Evolutionary conservation across 1,140 invertebrate species (phyloP).

Genomic region (Eupeodes corollae): DNA sequence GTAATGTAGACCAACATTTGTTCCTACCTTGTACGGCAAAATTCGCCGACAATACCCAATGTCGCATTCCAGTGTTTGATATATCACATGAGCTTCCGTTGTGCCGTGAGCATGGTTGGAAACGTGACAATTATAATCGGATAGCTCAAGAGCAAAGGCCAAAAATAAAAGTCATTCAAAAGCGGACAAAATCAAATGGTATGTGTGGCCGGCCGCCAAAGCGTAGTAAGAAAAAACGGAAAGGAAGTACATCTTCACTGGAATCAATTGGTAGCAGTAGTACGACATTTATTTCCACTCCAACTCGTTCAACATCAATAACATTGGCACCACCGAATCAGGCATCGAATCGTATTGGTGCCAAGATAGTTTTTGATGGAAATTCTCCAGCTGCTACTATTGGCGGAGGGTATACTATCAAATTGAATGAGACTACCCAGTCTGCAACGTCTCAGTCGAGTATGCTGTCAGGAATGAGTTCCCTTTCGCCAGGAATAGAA

Average conservation of each 20-base stretch:
- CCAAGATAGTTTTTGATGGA: background rate
- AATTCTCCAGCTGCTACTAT: conserved; percentile 6
- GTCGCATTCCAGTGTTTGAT: conserved; percentile 77
- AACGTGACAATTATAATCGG: conserved; percentile 68
- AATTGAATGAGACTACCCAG: no score
- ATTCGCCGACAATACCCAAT: conserved; percentile 77
- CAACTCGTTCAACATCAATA: background rate
- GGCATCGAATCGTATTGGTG: background rate
- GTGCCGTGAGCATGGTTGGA: conserved; percentile 69
- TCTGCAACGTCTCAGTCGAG: no score
- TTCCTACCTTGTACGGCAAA: conserved; percentile 84
- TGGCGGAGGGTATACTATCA: background rate
- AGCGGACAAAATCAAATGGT: conserved; percentile 17
- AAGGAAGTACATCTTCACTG: conserved; percentile 31
- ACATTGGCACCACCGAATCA: conserved; percentile 9
- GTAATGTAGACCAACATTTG: conserved; percentile 74
- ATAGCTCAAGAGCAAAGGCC: conserved; percentile 59
- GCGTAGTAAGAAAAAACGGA: conserved; percentile 11
- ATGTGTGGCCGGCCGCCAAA: background rate
- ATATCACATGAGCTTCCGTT: conserved; percentile 71
- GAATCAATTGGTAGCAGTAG: conserved; percentile 33
- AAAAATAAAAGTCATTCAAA: conserved; percentile 51
- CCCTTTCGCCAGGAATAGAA: no score
- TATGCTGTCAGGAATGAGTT: no score
- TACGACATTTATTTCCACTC: conserved; percentile 9